phyloP scores from a whole-genome alignment of 2,113 vertebrate species.

The Archilochus colubris region DNA sequence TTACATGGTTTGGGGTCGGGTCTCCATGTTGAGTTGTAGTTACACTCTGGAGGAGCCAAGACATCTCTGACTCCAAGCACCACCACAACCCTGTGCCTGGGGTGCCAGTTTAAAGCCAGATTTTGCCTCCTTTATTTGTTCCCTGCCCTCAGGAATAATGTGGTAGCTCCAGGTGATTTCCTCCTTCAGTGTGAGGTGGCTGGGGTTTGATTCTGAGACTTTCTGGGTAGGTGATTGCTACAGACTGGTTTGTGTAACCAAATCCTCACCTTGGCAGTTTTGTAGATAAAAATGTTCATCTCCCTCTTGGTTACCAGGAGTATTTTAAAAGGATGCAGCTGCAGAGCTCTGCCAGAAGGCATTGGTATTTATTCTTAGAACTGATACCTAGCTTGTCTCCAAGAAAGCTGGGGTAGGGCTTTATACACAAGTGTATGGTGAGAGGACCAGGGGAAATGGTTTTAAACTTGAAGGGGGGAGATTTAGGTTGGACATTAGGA shows the following conservation, averaged over 20 bases:
- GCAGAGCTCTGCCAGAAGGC: background rate
- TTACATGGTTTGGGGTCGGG: background rate
- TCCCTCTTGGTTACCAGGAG: background rate
- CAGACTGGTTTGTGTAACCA: background rate
- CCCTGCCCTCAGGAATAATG: background rate
- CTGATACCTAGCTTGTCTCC: rapidly evolving
- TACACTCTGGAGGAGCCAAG: background rate
- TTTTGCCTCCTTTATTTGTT: background rate
- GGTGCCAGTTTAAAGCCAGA: background rate
- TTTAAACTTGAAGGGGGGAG: too few species aligned
- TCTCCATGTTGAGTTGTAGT: background rate
- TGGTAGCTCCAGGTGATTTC: background rate
- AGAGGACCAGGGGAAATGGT: too few species aligned
- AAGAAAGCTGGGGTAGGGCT: too few species aligned
- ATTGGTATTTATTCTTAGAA: background rate
- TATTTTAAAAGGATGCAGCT: background rate
- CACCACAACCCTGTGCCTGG: background rate
- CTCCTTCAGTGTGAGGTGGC: background rate
- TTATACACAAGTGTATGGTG: too few species aligned
- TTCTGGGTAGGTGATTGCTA: background rate
- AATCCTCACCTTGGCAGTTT: background rate
- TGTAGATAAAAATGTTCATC: background rate
- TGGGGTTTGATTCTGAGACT: background rate
- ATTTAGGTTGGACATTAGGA: too few species aligned
- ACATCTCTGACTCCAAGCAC: background rate